Evolutionary conservation across 1,140 invertebrate species (phyloP), one percentile per base, ranked within the genome.

Genomic region (Lepidostoma basale): DNA sequence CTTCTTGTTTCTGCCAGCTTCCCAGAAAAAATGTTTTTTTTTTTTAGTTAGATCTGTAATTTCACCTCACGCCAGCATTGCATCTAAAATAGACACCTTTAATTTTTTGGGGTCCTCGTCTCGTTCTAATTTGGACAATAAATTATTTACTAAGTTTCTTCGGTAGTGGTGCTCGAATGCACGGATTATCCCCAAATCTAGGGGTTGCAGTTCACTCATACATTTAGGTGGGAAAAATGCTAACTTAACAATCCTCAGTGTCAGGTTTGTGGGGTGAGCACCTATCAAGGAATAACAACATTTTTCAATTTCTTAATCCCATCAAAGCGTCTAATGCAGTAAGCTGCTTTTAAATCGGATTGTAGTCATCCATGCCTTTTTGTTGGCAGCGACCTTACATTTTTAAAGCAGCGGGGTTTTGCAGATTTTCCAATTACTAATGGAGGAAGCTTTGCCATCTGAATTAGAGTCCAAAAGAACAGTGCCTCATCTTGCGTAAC

Each of bases 361-460:
- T 62, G 59, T 68, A 12, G 79, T 84, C 81, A 84, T 85, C 83
- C 83, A 85, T 52, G 83, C 80, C 72, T 78, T 85, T 66, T 76
- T 78, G 72, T 84, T 84, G 52, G 73, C 73, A 58, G 73, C 66
- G 72, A 73, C 65, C 74, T 76, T 36, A 78, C 72, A 73, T 77
- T 77, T 72, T 83, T 83, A 70, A 85, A 85, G 74, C 79, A 83
- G 10, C 77, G 69, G 30, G 82, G 80, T 42, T 79, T 80, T 68
- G 75, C 72, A 10, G 74, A 78, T 75, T 84, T 84, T 59, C 83
- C 81, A 69, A 84, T 70, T 45, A 45, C 16, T 10, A 45, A 56
- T 14, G 42, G 42, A 22, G 45, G 45, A 4, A 49, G 23, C 45
- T 83, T 83, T 75, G 3, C 81, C 78, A 12, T 58, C 62, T 73